A percentile compares a stretch with the other conserved stretches of the same genome.
phyloP scores from a whole-genome alignment of 1,140 invertebrate genomes.

The Muscidifurax raptorellus region DNA sequence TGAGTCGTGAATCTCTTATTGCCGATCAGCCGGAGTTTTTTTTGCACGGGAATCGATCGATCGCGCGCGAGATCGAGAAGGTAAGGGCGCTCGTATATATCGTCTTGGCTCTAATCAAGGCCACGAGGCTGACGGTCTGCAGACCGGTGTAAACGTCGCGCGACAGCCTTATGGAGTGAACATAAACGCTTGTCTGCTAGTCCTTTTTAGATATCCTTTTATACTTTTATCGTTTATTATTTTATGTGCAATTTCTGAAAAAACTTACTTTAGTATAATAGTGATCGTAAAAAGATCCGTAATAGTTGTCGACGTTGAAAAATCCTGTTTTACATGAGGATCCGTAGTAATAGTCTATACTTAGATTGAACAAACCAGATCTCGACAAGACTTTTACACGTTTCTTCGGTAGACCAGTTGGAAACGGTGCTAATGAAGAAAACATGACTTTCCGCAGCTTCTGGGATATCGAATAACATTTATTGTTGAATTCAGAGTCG shows the following conservation, averaged over 20 bases:
- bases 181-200: neutral
- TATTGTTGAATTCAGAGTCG: neutral
- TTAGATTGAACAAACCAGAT: neutral
- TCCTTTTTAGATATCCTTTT: neutral
- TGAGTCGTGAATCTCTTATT: conserved; percentile 12
- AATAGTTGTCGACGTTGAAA: neutral
- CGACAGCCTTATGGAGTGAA: neutral
- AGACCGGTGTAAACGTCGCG: neutral
- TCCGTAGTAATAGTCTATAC: neutral
- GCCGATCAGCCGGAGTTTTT: conserved; percentile 1
- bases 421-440: neutral
- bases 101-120: conserved; percentile 40
- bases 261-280: neutral
- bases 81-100: conserved; percentile 1
- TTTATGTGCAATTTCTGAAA: neutral
- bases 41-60: conserved; percentile 24
- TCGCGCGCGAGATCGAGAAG: conserved; percentile 7
- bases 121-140: conserved; percentile 15
- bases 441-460: neutral
- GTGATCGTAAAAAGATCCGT: neutral
- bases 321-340: neutral
- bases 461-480: neutral
- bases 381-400: neutral
- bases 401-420: neutral
- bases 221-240: neutral